Evolutionary conservation across 2,797 vertebrate species (phyloP).

Genomic region (Aplochiton taeniatus): DNA sequence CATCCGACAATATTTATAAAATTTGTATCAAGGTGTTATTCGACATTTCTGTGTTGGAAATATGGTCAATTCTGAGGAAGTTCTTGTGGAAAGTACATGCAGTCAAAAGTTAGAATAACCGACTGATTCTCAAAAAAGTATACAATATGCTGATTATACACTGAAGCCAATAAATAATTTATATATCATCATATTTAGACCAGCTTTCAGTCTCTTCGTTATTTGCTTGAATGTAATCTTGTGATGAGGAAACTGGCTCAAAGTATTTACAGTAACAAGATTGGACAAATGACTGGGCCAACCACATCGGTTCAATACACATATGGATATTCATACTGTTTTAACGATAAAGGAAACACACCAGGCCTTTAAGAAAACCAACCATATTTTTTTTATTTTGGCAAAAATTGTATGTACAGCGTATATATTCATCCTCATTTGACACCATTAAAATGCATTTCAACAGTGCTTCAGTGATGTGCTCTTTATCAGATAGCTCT

Average conservation of each 20-base stretch:
- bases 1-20: no score
- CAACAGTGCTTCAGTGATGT: constrained; percentile 76
- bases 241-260: constrained; percentile 51
- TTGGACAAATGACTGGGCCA: constrained; percentile 36
- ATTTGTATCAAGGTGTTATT: no score
- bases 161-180: neutral
- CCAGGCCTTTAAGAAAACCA: constrained; percentile 67
- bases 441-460: constrained; percentile 76
- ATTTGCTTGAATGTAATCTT: constrained; percentile 44
- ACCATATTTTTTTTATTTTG: constrained; percentile 71
- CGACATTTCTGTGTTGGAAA: no score
- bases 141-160: no score
- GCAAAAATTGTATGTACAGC: constrained; percentile 78
- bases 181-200: neutral
- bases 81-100: no score
- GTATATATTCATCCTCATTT: constrained; percentile 68
- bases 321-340: constrained; percentile 4
- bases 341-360: constrained; percentile 47
- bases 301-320: constrained; percentile 19
- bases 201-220: neutral
- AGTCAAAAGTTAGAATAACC: no score
- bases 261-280: constrained; percentile 47
- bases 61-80: no score
- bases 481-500: constrained; percentile 73
- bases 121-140: no score